phyloP scores from a whole-genome alignment of 2,113 vertebrate genomes.

The Chrysemys picta region DNA sequence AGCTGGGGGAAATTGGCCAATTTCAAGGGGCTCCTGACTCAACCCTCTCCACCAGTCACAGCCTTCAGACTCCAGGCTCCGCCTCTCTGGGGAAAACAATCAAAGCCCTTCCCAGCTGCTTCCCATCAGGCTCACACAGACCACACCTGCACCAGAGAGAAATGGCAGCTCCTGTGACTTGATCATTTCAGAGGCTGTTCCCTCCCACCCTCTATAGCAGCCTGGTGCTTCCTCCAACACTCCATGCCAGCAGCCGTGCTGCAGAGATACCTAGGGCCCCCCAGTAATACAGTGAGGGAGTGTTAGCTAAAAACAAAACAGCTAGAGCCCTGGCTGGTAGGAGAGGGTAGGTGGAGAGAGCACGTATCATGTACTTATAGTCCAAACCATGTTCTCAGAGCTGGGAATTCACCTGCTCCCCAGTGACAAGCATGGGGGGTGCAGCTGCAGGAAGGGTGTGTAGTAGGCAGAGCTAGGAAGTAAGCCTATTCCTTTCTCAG shows the following conservation, averaged over 20 bases:
- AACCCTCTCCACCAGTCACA: background rate
- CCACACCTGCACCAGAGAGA: background rate
- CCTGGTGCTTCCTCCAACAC: background rate
- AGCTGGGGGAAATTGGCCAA: background rate
- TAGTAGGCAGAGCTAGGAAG: background rate
- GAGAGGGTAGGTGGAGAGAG: background rate
- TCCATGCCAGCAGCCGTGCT: background rate
- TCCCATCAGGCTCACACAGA: background rate
- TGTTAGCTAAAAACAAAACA: background rate
- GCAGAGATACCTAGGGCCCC: too few species aligned
- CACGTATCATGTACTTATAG: background rate
- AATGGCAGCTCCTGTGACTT: background rate
- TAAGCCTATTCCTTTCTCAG: background rate
- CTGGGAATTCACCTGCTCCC: background rate
- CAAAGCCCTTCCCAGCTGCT: background rate
- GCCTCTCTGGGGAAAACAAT: background rate
- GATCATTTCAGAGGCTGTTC: background rate
- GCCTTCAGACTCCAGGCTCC: background rate
- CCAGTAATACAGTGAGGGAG: background rate
- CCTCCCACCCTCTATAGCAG: background rate
- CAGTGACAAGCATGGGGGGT: background rate
- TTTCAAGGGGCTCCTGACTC: background rate
- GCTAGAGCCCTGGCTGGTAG: background rate
- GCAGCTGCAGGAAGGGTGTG: background rate
- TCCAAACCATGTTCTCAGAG: background rate